Percentiles rank a stretch among this genome's conserved stretches.
Conservation (phyloP, 92 coral and sea anemone genomes). For the Epizoanthus ramosus region DNA sequence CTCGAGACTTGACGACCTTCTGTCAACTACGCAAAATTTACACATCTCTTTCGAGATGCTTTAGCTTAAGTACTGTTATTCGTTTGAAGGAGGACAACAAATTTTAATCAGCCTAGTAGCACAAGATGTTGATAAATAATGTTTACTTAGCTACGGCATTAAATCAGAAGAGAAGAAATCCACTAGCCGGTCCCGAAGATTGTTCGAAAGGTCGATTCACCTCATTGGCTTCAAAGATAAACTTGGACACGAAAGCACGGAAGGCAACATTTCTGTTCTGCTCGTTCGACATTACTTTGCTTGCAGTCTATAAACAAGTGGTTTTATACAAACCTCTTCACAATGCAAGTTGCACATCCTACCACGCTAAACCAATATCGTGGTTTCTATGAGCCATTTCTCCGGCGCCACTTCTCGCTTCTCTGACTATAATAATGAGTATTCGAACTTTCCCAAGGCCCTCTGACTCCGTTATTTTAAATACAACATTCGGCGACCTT, state of each 20-base stretch:
- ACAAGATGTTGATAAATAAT: neutral
- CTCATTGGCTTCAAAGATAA: conserved; percentile 23
- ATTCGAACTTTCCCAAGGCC: conserved; percentile 12
- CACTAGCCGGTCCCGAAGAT: neutral
- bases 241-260: conserved; percentile 24
- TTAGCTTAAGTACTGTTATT: neutral
- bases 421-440: too few species aligned
- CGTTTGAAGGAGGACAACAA: neutral
- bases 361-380: conserved; percentile 34
- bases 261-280: conserved; percentile 17
- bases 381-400: conserved; percentile 16
- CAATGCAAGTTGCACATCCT: conserved; percentile 43
- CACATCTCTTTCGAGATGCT: neutral
- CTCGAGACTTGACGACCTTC: neutral
- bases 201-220: conserved; percentile 44
- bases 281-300: conserved; percentile 13
- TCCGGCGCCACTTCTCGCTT: neutral
- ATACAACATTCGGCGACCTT: conserved; percentile 2
- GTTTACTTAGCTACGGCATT: conserved; percentile 21
- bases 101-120: neutral
- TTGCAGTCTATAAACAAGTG: neutral
- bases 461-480: neutral
- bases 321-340: conserved; percentile 37
- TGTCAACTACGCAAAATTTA: conserved; percentile 3
- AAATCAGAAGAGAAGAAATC: neutral